Evolutionary conservation across 2,113 vertebrate species (phyloP).

Genomic region (Mustela nigripes): DNA sequence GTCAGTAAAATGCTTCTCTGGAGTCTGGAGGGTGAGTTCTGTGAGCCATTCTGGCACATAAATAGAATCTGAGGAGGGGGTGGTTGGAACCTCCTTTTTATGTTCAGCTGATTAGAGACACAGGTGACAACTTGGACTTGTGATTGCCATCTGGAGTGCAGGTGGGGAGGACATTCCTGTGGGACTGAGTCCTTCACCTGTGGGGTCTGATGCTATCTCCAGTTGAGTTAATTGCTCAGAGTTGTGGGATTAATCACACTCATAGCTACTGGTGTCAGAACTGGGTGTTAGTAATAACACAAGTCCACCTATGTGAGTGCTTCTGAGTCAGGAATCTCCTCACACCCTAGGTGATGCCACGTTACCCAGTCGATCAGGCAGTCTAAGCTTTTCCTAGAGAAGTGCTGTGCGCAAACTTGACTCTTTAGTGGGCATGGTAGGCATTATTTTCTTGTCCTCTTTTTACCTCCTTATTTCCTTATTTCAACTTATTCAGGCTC

Average conservation of each 20-base stretch:
- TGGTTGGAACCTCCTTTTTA: not conserved
- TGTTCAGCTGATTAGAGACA: not conserved
- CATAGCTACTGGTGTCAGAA: not conserved
- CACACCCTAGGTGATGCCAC: not conserved
- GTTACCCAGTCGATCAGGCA: not conserved
- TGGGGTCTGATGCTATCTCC: not conserved
- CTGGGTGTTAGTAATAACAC: not conserved
- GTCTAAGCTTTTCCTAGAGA: not conserved
- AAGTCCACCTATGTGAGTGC: rapidly evolving
- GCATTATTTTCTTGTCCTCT: not conserved
- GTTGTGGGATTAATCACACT: not conserved
- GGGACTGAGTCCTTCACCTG: not conserved
- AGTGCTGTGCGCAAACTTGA: not conserved
- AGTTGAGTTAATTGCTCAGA: not conserved
- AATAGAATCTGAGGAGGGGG: not conserved
- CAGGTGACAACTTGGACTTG: not conserved
- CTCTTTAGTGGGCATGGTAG: rapidly evolving
- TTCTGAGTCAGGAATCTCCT: not conserved
- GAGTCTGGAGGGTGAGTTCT: not conserved
- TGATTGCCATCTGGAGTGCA: not conserved
- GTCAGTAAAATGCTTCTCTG: not conserved
- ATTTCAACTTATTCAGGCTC: not conserved
- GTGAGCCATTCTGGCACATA: not conserved
- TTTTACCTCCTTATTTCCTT: not conserved
- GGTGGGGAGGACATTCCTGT: not conserved